These are phyloP conservation scores for Neostethus bicornis DNA, from an alignment of 2,797 vertebrate species.

Conservation along the genomic window DNA sequence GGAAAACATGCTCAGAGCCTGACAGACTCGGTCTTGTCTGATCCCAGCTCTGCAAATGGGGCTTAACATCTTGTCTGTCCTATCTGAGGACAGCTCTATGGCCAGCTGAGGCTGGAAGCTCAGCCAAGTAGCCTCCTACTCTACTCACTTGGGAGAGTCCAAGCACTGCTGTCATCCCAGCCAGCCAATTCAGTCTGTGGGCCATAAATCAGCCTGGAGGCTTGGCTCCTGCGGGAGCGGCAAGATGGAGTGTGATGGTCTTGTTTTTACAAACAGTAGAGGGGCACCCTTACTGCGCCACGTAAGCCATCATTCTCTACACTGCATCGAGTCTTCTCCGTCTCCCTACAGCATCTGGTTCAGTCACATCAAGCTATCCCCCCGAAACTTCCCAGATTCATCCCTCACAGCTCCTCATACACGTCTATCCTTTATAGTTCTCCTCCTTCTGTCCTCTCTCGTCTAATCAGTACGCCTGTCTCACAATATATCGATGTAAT, in stretches of 20 bases:
- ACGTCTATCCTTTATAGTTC: constrained; percentile 51
- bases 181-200: constrained; percentile 79
- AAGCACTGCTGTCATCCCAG: constrained; percentile 79
- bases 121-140: constrained; percentile 65
- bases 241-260: constrained; percentile 87
- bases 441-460: constrained; percentile 60
- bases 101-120: constrained; percentile 64
- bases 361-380: constrained; percentile 59
- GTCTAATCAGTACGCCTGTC: constrained; percentile 57
- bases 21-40: constrained; percentile 38
- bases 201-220: constrained; percentile 84
- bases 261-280: constrained; percentile 86
- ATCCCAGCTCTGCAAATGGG: constrained; percentile 42
- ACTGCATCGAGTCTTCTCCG: constrained; percentile 66
- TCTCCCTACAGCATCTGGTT: constrained; percentile 76
- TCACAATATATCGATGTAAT: constrained; percentile 63
- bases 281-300: constrained; percentile 77
- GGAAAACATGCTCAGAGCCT: constrained; percentile 32
- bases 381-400: constrained; percentile 44
- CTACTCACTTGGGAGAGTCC: constrained; percentile 77
- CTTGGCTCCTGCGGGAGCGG: constrained; percentile 78
- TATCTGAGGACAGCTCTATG: constrained; percentile 62
- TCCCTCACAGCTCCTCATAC: constrained; percentile 48
- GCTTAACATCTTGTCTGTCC: constrained; percentile 58
- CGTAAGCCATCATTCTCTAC: constrained; percentile 76